Conservation (phyloP, 2,888 invertebrate genomes). For the Megaustenia siamemsis region DNA sequence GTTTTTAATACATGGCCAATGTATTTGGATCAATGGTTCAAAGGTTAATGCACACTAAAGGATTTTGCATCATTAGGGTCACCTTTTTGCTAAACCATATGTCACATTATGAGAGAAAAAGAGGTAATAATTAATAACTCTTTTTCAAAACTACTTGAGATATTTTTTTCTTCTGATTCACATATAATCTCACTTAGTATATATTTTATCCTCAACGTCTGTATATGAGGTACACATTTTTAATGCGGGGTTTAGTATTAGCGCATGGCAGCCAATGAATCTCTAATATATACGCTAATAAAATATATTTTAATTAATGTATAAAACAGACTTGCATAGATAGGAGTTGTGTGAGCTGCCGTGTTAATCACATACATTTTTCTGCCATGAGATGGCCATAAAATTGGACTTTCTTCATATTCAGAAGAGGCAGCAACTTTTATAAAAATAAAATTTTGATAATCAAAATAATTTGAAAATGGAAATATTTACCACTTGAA, state of each 20-base stretch:
- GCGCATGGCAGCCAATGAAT: background rate
- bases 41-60: background rate
- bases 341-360: too few relatives aligned
- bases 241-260: background rate
- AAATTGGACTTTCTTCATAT: background rate
- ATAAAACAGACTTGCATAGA: too few relatives aligned
- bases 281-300: background rate
- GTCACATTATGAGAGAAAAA: background rate
- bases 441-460: background rate
- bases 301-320: too few relatives aligned
- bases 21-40: too few relatives aligned
- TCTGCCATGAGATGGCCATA: background rate
- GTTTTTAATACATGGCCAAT: too few relatives aligned
- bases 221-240: background rate
- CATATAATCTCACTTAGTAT: background rate
- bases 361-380: background rate
- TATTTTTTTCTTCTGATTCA: background rate
- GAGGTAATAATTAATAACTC: background rate
- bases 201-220: background rate
- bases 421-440: background rate
- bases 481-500: background rate
- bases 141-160: background rate
- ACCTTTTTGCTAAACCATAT: background rate
- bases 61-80: background rate
- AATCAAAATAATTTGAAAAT: background rate